Evolutionary conservation across 2,113 vertebrate genomes (phyloP).

Genomic region (Ariopsis seemanni): DNA sequence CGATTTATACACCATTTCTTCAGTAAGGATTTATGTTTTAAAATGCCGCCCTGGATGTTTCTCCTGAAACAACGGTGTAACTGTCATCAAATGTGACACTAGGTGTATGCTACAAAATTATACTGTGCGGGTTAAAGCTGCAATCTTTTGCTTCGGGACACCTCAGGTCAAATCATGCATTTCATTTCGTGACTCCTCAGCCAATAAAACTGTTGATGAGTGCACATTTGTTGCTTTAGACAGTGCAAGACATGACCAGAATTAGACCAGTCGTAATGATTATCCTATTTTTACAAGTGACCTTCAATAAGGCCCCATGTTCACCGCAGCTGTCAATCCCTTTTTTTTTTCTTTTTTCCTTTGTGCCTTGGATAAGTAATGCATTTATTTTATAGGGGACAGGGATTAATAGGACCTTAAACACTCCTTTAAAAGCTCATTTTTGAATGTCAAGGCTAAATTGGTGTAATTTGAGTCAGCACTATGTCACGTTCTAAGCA

Average conservation of each 20-base stretch:
- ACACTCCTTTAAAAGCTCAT: constrained; percentile 19
- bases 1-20: constrained; percentile 52
- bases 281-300: constrained; percentile 18
- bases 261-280: constrained; percentile 13
- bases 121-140: not conserved
- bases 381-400: not conserved
- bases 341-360: not conserved
- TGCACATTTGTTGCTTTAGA: constrained; percentile 20
- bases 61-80: not conserved
- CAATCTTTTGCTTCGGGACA: constrained; percentile 4
- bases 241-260: constrained; percentile 10
- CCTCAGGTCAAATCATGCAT: not conserved
- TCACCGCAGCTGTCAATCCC: not conserved
- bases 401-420: not conserved
- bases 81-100: not conserved
- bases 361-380: constrained; percentile 30
- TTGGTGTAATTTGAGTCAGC: constrained; percentile 22
- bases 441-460: constrained; percentile 9
- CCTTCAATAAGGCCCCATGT: constrained; percentile 19
- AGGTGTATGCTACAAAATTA: not conserved
- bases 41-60: constrained; percentile 24
- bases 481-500: constrained; percentile 24
- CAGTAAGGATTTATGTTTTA: constrained; percentile 36
- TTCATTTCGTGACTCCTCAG: not conserved
- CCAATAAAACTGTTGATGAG: not conserved